phyloP scores from a whole-genome alignment of 2,797 vertebrate genomes.

The Ptychobarbus kaznakovi region DNA sequence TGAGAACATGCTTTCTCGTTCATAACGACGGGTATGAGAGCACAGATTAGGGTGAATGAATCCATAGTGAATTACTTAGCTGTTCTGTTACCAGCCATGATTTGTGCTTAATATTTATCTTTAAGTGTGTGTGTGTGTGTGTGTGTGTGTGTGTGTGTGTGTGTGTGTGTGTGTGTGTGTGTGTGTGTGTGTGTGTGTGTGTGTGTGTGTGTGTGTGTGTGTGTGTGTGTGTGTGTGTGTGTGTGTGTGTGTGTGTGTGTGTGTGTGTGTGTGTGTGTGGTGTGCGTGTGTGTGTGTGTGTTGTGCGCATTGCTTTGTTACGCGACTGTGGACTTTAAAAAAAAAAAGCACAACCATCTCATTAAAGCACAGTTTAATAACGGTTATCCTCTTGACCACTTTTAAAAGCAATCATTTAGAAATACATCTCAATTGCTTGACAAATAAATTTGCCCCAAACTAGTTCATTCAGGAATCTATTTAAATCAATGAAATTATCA shows the following conservation, averaged over 20 bases:
- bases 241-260: no score
- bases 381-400: background rate
- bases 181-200: background rate
- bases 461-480: background rate
- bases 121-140: background rate
- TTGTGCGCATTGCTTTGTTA: no score
- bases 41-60: conserved; percentile 29
- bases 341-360: background rate
- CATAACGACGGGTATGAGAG: background rate
- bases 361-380: background rate
- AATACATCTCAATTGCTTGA: background rate
- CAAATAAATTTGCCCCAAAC: background rate
- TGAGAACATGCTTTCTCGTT: conserved; percentile 3
- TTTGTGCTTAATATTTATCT: conserved; percentile 4
- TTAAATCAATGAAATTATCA: background rate
- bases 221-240: no score
- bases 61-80: conserved; percentile 5
- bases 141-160: conserved; percentile 10
- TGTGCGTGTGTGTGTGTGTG: no score
- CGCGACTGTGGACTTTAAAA: no score
- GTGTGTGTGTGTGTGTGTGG: no score
- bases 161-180: background rate
- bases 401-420: background rate
- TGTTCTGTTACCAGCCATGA: background rate
- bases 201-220: no score